These are phyloP conservation scores for Bolinopsis microptera DNA, from an alignment of 37 sponge, comb jelly and placozoan genomes.

Conservation along the genomic window DNA sequence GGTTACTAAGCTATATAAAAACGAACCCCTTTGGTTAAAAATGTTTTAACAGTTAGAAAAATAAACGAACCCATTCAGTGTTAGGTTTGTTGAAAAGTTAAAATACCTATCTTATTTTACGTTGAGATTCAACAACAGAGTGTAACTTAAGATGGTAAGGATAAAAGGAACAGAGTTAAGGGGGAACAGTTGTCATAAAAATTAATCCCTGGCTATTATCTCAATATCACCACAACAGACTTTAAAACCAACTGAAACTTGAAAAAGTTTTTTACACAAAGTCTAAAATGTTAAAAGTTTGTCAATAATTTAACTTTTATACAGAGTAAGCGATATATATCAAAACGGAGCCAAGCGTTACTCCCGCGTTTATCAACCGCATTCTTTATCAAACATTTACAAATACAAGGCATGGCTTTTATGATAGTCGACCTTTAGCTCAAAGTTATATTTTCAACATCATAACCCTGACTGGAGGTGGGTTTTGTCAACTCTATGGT, in stretches of 20 bases:
- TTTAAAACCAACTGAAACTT: neutral
- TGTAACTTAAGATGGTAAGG: neutral
- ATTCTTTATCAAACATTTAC: constrained; percentile 32
- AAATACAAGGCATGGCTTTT: constrained; percentile 15
- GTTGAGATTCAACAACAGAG: neutral
- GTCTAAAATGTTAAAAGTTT: constrained; percentile 16
- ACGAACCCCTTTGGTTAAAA: neutral
- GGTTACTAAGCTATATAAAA: neutral
- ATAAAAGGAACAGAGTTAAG: neutral
- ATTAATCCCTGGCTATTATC: neutral
- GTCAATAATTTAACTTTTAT: constrained; percentile 48
- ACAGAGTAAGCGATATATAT: neutral
- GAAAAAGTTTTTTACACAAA: neutral
- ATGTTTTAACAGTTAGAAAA: neutral
- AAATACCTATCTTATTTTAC: neutral
- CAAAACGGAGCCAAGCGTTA: neutral
- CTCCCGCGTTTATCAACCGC: neutral
- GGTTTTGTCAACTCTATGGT: neutral
- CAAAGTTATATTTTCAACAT: neutral
- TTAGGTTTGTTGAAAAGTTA: neutral
- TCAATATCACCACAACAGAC: neutral
- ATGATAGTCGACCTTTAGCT: constrained; percentile 3
- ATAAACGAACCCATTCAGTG: neutral
- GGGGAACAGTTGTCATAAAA: neutral
- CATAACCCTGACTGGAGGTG: neutral